Evolutionary conservation across 1,140 invertebrate species (phyloP), one percentile per base, ranked within the genome.

Genomic region (Heliconius nattereri): DNA sequence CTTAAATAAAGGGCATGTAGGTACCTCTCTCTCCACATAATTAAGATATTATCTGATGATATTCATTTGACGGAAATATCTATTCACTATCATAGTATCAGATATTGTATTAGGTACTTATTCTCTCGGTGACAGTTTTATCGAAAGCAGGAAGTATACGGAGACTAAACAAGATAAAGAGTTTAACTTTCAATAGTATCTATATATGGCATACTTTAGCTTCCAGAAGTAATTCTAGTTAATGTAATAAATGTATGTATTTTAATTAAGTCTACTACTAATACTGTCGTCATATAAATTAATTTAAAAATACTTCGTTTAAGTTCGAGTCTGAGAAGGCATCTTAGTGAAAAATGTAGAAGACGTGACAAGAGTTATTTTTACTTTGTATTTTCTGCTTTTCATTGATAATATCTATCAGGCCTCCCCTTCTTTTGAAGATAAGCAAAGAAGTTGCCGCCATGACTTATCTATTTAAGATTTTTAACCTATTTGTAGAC

Each of bases 361-460:
- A 32, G 32, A 35, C 0, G 32, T 7, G 32, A 35, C 6, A 35
- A 7, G 0, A 35, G 32, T 0, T 35, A 35, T 7, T 35, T 35
- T 35, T 35, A 35, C 1, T 35, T 35, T 35, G 6, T 6, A 32
- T 32, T 32, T 32, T 32, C 6, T 32, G 5, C 6, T 32, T 32
- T 32, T 32, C 0, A 32, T n/a, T n/a, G n/a, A n/a, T 32, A 32
- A 32, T 32, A 32, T 32, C 29, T 32, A 32, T 3, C 5, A 32
- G 6, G 5, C 1, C 6, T 7, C 6, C 5, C 6, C 5, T 32
- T 32, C 0, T 6, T 6, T 6, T 0, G 0, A 7, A 32, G 5
- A 6, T 6, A 7, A 0, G 32, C 32, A 6, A 32, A 32, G 0
- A 32, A 7, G 0, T 32, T 7, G 6, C 5, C 1, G 6, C 6